phyloP scores from a whole-genome alignment of 1,140 invertebrate species.

The Drosophila punjabiensis region DNA sequence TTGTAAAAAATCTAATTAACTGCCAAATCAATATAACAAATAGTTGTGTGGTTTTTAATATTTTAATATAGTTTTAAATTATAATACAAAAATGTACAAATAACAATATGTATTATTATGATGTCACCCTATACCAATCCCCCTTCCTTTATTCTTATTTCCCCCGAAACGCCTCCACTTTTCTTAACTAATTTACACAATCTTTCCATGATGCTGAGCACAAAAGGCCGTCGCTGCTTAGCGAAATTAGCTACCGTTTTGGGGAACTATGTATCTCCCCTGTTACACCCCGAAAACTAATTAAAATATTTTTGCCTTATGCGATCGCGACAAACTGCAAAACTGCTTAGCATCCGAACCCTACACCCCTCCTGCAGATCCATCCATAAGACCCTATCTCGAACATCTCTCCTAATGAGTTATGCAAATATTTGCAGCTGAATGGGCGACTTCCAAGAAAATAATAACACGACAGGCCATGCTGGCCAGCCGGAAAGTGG shows the following conservation, averaged over 20 bases:
- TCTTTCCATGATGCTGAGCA: slow-evolving; percentile 72
- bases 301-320: slow-evolving; percentile 74
- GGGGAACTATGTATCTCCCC: slow-evolving; percentile 5
- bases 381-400: slow-evolving; percentile 41
- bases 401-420: slow-evolving; percentile 71
- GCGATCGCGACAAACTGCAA: slow-evolving; percentile 66
- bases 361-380: slow-evolving; percentile 2
- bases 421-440: slow-evolving; percentile 76
- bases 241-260: slow-evolving; percentile 49
- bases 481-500: slow-evolving; percentile 10
- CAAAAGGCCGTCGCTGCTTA: slow-evolving; percentile 34
- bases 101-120: too few relatives aligned
- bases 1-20: too few relatives aligned
- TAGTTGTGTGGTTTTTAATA: too few relatives aligned
- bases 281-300: slow-evolving; percentile 71
- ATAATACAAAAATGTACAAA: too few relatives aligned
- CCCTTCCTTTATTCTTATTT: neutral
- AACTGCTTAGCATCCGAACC: slow-evolving; percentile 31
- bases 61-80: too few relatives aligned
- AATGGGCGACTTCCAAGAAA: slow-evolving; percentile 67
- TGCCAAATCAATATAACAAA: too few relatives aligned
- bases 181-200: slow-evolving; percentile 58
- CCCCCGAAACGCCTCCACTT: neutral
- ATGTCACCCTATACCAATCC: neutral
- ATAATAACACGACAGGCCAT: slow-evolving; percentile 11